Evolutionary conservation across 2,888 invertebrate species (phyloP).

Genomic region (Ctena decussata): DNA sequence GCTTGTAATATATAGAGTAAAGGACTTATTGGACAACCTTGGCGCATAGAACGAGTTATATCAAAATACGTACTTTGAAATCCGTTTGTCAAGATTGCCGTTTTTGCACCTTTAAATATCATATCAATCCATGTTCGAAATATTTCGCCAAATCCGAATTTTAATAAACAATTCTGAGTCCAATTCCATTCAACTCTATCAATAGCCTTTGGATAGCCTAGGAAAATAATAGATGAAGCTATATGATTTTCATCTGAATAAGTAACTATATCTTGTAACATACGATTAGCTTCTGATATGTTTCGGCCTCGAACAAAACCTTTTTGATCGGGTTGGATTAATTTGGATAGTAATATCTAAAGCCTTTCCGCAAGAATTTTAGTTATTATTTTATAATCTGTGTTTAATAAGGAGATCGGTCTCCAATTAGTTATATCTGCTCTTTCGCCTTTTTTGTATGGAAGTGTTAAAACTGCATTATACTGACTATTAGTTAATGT

Average conservation of each 20-base stretch:
- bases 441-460: slow-evolving; percentile 16
- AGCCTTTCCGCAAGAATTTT: slow-evolving; percentile 17
- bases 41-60: neutral
- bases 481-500: neutral
- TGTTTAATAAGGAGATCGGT: slow-evolving; percentile 31
- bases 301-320: slow-evolving; percentile 16
- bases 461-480: neutral
- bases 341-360: slow-evolving; percentile 13
- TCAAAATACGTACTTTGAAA: neutral
- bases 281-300: slow-evolving; percentile 9
- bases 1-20: neutral
- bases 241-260: neutral
- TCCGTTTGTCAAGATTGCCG: neutral
- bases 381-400: slow-evolving; percentile 33
- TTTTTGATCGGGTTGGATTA: slow-evolving; percentile 34
- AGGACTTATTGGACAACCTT: neutral
- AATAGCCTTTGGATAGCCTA: neutral
- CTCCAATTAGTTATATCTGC: slow-evolving; percentile 14
- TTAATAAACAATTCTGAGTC: neutral
- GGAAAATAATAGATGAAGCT: neutral
- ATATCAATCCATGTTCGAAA: neutral
- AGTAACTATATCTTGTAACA: slow-evolving; percentile 14
- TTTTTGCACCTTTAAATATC: neutral
- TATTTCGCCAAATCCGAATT: neutral
- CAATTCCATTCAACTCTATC: neutral